Evolutionary conservation across 2,797 vertebrate genomes (phyloP), one percentile per base, ranked within the genome.

Genomic region (Sebastes alutus): DNA sequence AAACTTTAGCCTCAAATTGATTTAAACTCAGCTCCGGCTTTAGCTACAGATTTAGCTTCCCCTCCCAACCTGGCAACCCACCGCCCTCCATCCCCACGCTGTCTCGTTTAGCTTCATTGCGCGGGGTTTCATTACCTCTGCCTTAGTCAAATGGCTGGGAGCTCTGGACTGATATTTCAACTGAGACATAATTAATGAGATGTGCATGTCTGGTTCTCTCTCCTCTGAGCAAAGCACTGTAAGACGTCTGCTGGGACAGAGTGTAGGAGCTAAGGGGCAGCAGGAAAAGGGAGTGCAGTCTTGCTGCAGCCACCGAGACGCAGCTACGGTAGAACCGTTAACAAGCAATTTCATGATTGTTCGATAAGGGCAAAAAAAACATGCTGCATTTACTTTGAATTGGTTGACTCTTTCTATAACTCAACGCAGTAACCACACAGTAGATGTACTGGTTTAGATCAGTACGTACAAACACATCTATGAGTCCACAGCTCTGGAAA

Each of bases 141-240:
- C 84, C 81, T 92, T 89, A 85, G 91, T 92, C 85, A 91, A 92
- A 92, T 86, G 87, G 86, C 90, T 83, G 38, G 25, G 66, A 92
- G 92, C 87, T 70, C 66, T 55, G 88, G 78, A 91, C 89, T 90
- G 91, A 92, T 91, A 88, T 91, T 93, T 92, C 87, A 88, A 85
- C 86, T 72, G 88, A 91, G 91, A 89, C 90, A 85, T 94, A 91
- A 93, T 93, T 94, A 95, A 94, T 92, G 92, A 94, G 91, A 90
- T 80, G 84, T 89, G 85, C 82, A 87, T 42, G 86, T 87, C 77
- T 83, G 86, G 42, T 83, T 85, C 74, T 85, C 68, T 79, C 60
- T 90, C 85, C 86, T 91, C 77, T 33, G 77, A 86, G 90, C 73
- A 65, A 75, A 78, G 75, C 78, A 72, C 49, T 80, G 74, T 81